A percentile compares a stretch with the other conserved stretches of the same genome.
Conservation (phyloP, 2,888 invertebrate genomes). For the Belgica antarctica region DNA sequence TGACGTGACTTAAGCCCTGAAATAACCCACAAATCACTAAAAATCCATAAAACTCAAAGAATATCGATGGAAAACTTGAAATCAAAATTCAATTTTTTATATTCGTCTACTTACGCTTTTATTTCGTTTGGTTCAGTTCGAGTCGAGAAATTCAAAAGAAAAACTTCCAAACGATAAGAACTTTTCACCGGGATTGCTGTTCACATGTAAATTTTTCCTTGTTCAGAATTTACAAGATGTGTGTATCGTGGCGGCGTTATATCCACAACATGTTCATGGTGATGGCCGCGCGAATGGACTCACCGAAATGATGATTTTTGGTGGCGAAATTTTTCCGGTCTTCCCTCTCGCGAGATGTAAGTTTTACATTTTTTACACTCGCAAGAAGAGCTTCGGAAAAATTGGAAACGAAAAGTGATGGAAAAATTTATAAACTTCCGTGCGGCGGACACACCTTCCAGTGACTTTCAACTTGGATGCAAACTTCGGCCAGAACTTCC, state of each 20-base stretch:
- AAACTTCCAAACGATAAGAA: no score
- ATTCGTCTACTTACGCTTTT: neutral
- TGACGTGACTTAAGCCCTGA: no score
- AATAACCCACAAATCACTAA: no score
- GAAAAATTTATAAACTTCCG: slow-evolving; percentile 35
- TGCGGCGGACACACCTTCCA: slow-evolving; percentile 32
- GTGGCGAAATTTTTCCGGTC: neutral
- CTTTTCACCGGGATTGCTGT: neutral
- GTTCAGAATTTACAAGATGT: neutral
- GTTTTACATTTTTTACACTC: slow-evolving; percentile 31
- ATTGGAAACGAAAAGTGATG: neutral
- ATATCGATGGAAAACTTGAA: neutral
- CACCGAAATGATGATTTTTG: slow-evolving; percentile 20
- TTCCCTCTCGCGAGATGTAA: slow-evolving; percentile 22
- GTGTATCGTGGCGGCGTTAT: neutral
- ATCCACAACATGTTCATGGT: slow-evolving; percentile 37
- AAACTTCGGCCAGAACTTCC: no score
- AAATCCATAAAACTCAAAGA: no score
- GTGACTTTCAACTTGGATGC: slow-evolving; percentile 24
- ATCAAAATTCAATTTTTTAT: neutral
- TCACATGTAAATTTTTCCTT: neutral
- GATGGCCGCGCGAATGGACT: slow-evolving; percentile 16
- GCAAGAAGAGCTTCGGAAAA: neutral
- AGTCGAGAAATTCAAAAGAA: neutral
- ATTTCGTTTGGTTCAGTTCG: neutral